Conservation (phyloP, 2,113 vertebrate species). For the Bos taurus region ARS-UCD2.0 NC_037332.1:7348001-7348500, state of each 20-base stretch:
- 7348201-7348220: not conserved
- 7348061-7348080: not conserved
- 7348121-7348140: not conserved
- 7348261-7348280: not conserved
- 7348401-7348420: no score
- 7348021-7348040: not conserved
- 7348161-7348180: not conserved
- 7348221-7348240: not conserved
- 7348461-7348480: no score
- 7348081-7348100: not conserved
- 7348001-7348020: not conserved
- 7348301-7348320: not conserved
- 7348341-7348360: not conserved
- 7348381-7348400: no score
- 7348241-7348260: not conserved
- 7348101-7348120: not conserved
- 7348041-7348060: rapidly evolving
- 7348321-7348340: not conserved
- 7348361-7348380: not conserved
- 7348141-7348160: not conserved
- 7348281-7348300: rapidly evolving
- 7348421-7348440: no score
- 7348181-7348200: not conserved
- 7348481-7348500: no score
- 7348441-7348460: no score